phyloP scores from a whole-genome alignment of 1,140 invertebrate species.

The Drosophila paulistorum region DNA sequence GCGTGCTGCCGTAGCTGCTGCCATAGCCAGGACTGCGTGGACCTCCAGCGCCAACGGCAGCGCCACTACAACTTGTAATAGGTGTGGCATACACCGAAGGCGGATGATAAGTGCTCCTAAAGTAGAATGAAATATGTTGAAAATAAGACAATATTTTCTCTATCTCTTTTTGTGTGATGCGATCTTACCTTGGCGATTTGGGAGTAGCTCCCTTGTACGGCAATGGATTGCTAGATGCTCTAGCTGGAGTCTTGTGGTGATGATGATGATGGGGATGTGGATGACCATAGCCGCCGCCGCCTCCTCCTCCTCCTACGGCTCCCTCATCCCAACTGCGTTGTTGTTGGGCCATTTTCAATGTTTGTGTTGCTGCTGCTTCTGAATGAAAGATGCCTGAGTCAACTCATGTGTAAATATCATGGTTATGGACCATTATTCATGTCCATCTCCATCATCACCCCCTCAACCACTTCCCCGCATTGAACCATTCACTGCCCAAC shows the following conservation, averaged over 20 bases:
- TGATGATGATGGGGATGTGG: conserved; percentile 33
- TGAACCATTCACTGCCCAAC: conserved; percentile 7
- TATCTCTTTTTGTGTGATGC: rapidly evolving
- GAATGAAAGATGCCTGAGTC: conserved; percentile 48
- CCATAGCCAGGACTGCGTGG: conserved; percentile 30
- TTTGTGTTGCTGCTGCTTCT: conserved; percentile 24
- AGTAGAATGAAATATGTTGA: not conserved
- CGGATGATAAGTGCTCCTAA: conserved; percentile 50
- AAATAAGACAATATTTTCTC: not conserved
- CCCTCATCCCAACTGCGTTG: conserved; percentile 75
- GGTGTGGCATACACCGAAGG: conserved; percentile 50
- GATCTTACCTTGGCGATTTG: conserved; percentile 70
- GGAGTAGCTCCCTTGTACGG: conserved; percentile 73
- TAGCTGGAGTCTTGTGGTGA: conserved; percentile 55
- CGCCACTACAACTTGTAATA: conserved; percentile 1
- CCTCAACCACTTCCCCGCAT: not conserved
- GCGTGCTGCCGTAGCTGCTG: conserved; percentile 35
- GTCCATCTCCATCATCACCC: conserved; percentile 20
- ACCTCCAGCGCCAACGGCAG: not conserved
- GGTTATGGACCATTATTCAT: conserved; percentile 72
- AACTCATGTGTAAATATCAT: conserved; percentile 79
- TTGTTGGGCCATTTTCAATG: conserved; percentile 62
- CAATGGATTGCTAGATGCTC: conserved; percentile 65
- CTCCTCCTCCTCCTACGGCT: conserved; percentile 19
- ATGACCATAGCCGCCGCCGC: conserved; percentile 26